Evolutionary conservation across 2,888 invertebrate species (phyloP).

Genomic region (Axea sp.): DNA sequence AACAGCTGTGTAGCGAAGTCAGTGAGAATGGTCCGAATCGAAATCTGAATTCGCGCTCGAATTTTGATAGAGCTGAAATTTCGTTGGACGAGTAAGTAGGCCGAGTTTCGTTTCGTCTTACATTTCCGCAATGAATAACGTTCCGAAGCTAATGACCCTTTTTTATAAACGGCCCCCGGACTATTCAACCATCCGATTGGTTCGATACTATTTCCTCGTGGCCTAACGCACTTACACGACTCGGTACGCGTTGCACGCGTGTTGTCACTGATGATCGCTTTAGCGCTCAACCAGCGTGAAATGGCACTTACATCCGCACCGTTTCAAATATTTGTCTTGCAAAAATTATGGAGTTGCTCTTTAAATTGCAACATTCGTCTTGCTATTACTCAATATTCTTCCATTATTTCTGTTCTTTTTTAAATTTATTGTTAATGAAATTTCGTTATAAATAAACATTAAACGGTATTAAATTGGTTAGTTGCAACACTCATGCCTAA

Average conservation of each 20-base stretch:
- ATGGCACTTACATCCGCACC: slow-evolving; percentile 54
- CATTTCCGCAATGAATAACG: slow-evolving; percentile 51
- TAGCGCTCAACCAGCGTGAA: slow-evolving; percentile 60
- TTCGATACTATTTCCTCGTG: slow-evolving; percentile 59
- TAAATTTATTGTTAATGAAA: too few species aligned
- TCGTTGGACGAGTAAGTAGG: slow-evolving; percentile 29
- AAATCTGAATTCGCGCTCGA: slow-evolving; percentile 18
- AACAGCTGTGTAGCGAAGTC: background rate
- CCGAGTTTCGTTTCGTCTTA: slow-evolving; percentile 50
- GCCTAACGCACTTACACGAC: slow-evolving; percentile 42
- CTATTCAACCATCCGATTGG: slow-evolving; percentile 47
- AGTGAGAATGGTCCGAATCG: slow-evolving; percentile 11
- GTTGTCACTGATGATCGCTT: slow-evolving; percentile 55
- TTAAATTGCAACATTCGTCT: too few species aligned
- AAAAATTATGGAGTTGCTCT: too few species aligned
- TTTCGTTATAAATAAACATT: too few species aligned
- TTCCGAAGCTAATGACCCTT: slow-evolving; percentile 57
- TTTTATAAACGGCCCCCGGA: slow-evolving; percentile 57
- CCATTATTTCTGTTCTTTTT: too few species aligned
- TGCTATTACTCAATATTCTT: too few species aligned
- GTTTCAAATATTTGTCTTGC: slow-evolving; percentile 28
- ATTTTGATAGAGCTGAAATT: slow-evolving; percentile 46
- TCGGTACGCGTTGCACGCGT: slow-evolving; percentile 46
- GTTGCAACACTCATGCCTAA: too few species aligned
- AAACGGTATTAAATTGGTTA: too few species aligned